Base-by-base conservation (phyloP, 1,140 invertebrate genomes). In the Drosophila littoralis region DNA sequence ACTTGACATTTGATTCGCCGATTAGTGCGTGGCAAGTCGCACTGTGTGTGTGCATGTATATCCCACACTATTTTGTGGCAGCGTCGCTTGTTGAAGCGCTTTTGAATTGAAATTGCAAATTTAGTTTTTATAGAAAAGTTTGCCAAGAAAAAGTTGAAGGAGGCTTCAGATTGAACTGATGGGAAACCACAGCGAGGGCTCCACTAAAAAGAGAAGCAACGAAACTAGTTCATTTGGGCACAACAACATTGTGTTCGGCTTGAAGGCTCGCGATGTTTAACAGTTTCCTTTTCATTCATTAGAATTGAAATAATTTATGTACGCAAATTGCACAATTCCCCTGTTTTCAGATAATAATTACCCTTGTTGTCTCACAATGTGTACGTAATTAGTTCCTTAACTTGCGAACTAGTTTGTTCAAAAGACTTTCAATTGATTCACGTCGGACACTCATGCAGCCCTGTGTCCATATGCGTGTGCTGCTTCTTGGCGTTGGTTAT, bases 1-100 rank as follows among this genome's bases (percentile, higher is more conserved):
- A 83, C 82, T 81, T 83, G 82, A 88, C 82, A 79, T 69, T 73
- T 86, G 82, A 86, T 88, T 86, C 43, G 51, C 50, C 71, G 65
- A 69, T 74, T 69, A 74, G 71, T 74, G 71, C 69, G 69, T 72
- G 42, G 50, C 48, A 52, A 45, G 38, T 46, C 7, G 8, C 35
- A 2, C 15, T 28, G 15, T 45, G 22, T 51, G 48, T 33, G 12
- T 33, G 5, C 12, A 3, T 22, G 2, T 22, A 22, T 0, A 3
- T 22, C 2, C n/a, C n/a, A 7, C 28, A 13, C 22, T 6, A 43
- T 28, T 54, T 64, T 38, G 54, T 55, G 48, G 51, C 8, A 57
- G 28, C 48, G 50, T 7, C 50, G n/a, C 12, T 57, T 57, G 17
- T 22, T 22, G 17, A 6, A 57, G 17, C 33, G 8, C 64, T 59